Base-by-base conservation (phyloP, 2,113 vertebrate genomes). In the Pseudonaja textilis region DNA sequence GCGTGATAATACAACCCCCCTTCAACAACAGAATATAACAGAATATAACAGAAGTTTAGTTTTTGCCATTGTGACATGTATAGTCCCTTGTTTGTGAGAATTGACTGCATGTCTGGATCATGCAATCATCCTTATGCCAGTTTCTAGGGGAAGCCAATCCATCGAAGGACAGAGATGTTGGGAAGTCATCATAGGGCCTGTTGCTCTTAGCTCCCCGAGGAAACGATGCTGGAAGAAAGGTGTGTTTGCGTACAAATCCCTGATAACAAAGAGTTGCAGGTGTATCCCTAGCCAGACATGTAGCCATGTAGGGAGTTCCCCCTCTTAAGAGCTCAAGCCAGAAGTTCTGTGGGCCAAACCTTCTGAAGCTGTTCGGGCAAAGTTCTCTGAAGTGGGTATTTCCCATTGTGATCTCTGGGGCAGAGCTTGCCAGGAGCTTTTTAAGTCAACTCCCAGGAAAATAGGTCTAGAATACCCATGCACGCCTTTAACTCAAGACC, bases 11-110 rank as follows among this genome's bases (percentile, higher is more conserved):
- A 42, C 18, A 18, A 9, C 0, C 22, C 18, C 74, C n/a, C 18
- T 81, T 42, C 34, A 81, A 7, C 0, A 0, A 39, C 22, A 8
- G 69, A n/a, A n/a, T n/a, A n/a, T n/a, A n/a, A n/a, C n/a, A n/a
- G n/a, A 39, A 34, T 74, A 20, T 81, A 81, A 81, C 22, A 81
- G 8, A 22, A 81, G 74, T 34, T 81, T 22, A 42, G 74, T 42
- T 81, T 81, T 42, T 81, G 34, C 74, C 34, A 42, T 39, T 81
- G 69, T 39, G 34, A 39, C 18, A 39, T 0, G 7, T 39, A 81
- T 9, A 81, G 74, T 81, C 74, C 7, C 34, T 9, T 81, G 18
- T 81, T 42, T 81, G 39, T 42, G 34, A 81, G 34, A 42, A 34
- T 42, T 9, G 34, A 42, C 18, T 42, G 18, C 34, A 22, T 81